Base-by-base conservation (phyloP, 2,113 vertebrate species). In the Saccopteryx leptura region DNA sequence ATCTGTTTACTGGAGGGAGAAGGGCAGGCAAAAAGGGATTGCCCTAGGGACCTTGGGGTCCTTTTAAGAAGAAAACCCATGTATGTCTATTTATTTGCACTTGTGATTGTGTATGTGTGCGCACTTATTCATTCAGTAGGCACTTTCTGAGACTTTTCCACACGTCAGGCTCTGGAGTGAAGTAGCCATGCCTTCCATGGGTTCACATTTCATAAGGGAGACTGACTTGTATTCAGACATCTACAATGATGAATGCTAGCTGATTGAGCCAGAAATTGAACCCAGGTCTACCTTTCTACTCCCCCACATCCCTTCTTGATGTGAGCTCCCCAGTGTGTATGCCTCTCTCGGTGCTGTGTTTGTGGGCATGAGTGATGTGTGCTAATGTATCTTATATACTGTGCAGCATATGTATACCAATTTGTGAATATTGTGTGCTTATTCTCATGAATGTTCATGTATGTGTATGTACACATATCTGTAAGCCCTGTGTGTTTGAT, bases 241-340 rank as follows among this genome's bases (percentile, higher is more conserved):
- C 76, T n/a, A 31, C 52, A 56, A 39, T 58, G 33, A 11, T 28
- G 23, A 66, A 24, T 65, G 21, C 50, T 50, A 50, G 50, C 6
- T 88, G 75, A 71, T 31, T 23, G n/a, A 92, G 84, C 88, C 58
- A 80, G 88, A 88, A 93, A 81, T 28, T 83, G 58, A 89, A 83
- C 23, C 8, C 82, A 86, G 39, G n/a, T 76, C 63, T 87, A 12
- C 75, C 76, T 66, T 80, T 76, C 65, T 17, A 19, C 13, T 80
- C 76, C 46, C 12, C 19, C 11, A 11, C 11, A 48, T 84, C 66
- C 76, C 52, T 18, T 79, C n/a, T 61, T 52, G 31, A n/a, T 52
- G 1, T 39, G 63, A 90, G 79, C 10, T 78, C 46, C 33, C 61
- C 50, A n/a, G 13, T 33, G 39, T 58, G 21, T 66, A 23, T 24